Evolutionary conservation across 2,888 invertebrate species (phyloP), one percentile per base, ranked within the genome.

Genomic region (Tuta absoluta): DNA sequence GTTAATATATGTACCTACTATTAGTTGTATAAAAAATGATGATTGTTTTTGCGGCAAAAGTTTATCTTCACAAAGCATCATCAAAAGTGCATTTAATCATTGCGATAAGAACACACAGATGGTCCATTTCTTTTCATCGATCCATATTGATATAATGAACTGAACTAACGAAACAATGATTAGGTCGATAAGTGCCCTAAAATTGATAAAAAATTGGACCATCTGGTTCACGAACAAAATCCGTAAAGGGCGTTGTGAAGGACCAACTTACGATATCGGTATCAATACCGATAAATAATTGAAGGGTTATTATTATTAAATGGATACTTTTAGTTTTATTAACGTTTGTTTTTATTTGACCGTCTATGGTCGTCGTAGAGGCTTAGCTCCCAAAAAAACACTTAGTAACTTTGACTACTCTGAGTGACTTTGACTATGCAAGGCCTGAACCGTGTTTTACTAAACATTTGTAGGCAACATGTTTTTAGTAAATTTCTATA

Each of bases 81-180:
- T 45, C 5, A 45, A 45, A 33, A 33, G 33, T 45, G 3, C 45
- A 45, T 45, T 45, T 45, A n/a, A 45, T 45, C n/a, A n/a, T 17
- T 45, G 45, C 12, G 51, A 23, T 53, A 2, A 24, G 23, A 14
- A 23, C 21, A 10, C 11, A 14, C n/a, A 48, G 17, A 48, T 53
- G 51, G 12, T 53, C 51, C 51, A 53, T 53, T 23, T 23, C 21
- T 24, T 21, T 21, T 49, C 19, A 23, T 23, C 14, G 51, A 14
- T 24, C 51, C 23, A 23, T 53, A 53, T 23, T 23, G 23, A 23
- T 51, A 2, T 21, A 23, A 53, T 53, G 23, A 53, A 24, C 21
- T 24, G 24, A 53, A 53, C 24, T 53, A 53, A 23, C 51, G 23
- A 53, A 53, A 14, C 14, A 49, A 53, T 53, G 51, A 53, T 53